Base-by-base conservation (phyloP, 2,113 vertebrate species). In the Trogon surrucura region DNA sequence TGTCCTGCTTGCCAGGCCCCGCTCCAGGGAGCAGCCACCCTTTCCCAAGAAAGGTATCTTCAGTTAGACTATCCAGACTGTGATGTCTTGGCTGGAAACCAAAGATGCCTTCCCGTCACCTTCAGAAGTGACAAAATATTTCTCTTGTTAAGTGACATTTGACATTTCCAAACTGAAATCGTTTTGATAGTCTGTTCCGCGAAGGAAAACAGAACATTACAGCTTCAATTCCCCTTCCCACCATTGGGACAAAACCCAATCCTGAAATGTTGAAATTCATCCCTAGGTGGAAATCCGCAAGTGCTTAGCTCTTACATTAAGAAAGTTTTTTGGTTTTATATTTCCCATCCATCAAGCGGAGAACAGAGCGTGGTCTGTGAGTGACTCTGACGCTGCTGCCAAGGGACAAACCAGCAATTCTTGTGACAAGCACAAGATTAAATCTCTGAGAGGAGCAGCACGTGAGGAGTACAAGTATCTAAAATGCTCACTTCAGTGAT, bases 251-350 rank as follows among this genome's bases (percentile, higher is more conserved):
- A 69, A 79, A 93, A 47, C 21, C 48, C 65, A 54, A 30, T 18
- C 13, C 48, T 54, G 30, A 69, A 85, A 54, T 47, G 45, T 34
- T 45, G 81, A 4, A 81, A 85, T 69, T 58, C 50, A 58, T 85
- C 94, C 85, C 91, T 58, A 20, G 71, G 27, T 69, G 34, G 71
- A 79, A 89, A 85, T 91, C 56, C 80, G 45, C 44, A 36, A 70
- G 56, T 11, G 8, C 38, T 91, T 64, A 26, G 17, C 32, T 89
- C 51, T 32, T 27, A 5, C 22, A 50, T 79, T 58, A 38, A 77
- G 26, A 36, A 72, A 64, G 50, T 56, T 51, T 36, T 54, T 77
- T 2, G 27, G 50, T 0, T 86, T 86, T 61, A 20, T 70, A 18
- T 70, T 60, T 64, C 65, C n/a, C 56, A 82, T 95, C 70, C 51